Percentiles rank a stretch among this genome's conserved stretches.
Evolutionary conservation across 2,888 invertebrate genomes (phyloP).

Genomic region (Odontothrips loti): DNA sequence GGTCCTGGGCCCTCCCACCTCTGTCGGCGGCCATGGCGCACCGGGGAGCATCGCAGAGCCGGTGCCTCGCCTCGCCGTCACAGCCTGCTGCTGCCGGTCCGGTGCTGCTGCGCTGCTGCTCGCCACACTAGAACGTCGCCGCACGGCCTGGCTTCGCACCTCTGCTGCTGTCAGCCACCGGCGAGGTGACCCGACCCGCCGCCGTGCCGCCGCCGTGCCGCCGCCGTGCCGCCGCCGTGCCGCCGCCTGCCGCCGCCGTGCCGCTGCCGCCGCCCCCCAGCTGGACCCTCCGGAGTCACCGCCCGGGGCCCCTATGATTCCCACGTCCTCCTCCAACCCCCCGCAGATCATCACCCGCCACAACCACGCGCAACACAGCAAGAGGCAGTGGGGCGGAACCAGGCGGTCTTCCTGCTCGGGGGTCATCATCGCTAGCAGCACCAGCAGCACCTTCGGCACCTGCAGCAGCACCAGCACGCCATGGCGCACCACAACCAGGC

Average conservation of each 20-base stretch:
- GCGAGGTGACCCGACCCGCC: background rate
- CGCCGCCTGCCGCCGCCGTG: background rate
- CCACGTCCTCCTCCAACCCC: background rate
- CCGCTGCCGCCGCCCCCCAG: background rate
- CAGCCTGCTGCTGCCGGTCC: background rate
- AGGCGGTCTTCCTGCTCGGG: background rate
- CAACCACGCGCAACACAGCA: slow-evolving; percentile 16
- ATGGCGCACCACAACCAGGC: background rate
- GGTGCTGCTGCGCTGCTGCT: background rate
- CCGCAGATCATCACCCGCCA: background rate
- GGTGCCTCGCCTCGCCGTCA: background rate
- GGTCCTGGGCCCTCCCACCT: too few species aligned
- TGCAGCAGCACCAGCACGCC: background rate
- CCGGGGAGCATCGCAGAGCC: too few species aligned
- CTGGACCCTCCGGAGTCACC: background rate
- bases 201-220: background rate
- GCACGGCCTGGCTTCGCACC: background rate
- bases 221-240: background rate
- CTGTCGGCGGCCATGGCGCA: background rate
- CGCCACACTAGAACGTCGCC: background rate
- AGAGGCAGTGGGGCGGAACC: background rate
- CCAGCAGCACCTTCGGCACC: background rate
- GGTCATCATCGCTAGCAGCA: background rate
- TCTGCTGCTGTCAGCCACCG: background rate
- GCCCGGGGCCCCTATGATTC: background rate